phyloP scores from a whole-genome alignment of 1,140 invertebrate species.

The Oncopodura yosiiana region DNA sequence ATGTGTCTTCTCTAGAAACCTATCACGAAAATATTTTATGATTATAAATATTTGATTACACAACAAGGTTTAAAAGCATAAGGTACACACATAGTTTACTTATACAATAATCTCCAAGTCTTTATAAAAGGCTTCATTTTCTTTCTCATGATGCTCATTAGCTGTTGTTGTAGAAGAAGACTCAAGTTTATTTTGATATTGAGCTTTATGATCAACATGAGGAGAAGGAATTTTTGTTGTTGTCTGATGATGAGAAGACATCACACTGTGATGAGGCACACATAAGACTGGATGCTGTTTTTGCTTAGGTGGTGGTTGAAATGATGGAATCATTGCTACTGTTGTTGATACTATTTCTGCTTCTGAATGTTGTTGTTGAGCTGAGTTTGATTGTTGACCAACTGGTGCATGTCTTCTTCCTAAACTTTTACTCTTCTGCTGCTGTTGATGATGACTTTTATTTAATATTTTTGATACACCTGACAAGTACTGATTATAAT shows the following conservation, averaged over 20 bases:
- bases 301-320: constrained; percentile 24
- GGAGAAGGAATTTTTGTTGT: background rate
- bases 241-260: constrained; percentile 19
- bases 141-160: background rate
- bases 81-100: too few relatives aligned
- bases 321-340: background rate
- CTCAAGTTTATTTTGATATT: background rate
- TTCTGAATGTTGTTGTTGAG: background rate
- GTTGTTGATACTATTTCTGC: background rate
- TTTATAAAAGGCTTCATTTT: constrained; percentile 23
- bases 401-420: constrained; percentile 17
- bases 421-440: background rate
- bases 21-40: too few relatives aligned
- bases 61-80: too few relatives aligned
- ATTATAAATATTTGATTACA: too few relatives aligned
- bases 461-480: background rate
- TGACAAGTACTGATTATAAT: background rate
- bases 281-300: constrained; percentile 31
- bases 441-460: too few relatives aligned
- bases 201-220: background rate
- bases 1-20: too few relatives aligned
- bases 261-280: constrained; percentile 18
- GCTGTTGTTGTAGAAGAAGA: background rate
- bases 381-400: constrained; percentile 11
- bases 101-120: constrained; percentile 28